A percentile compares a stretch with the other conserved stretches of the same genome.
Evolutionary conservation across 1,140 invertebrate genomes (phyloP).

Genomic region (Eurosta solidaginis): DNA sequence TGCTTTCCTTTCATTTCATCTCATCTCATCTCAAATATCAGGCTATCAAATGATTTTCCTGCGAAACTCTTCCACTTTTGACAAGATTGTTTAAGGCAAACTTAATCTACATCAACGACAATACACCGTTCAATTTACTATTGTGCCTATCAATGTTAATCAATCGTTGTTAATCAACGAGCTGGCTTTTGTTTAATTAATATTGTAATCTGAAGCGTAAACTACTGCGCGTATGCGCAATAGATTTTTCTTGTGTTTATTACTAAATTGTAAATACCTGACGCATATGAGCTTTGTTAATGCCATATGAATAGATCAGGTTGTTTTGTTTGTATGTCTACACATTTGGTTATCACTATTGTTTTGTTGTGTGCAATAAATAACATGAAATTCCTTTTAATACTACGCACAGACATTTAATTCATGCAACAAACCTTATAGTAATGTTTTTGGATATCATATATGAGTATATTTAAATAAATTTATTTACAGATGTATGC

Average conservation of each 20-base stretch:
- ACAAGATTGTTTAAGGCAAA: background rate
- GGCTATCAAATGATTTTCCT: background rate
- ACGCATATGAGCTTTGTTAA: background rate
- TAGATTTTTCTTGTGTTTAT: background rate
- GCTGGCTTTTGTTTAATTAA: background rate
- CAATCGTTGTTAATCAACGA: background rate
- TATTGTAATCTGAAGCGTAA: background rate
- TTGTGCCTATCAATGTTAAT: background rate
- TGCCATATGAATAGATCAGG: background rate
- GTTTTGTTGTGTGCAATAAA: background rate
- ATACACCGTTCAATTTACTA: background rate
- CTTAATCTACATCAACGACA: background rate
- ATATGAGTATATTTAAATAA: background rate
- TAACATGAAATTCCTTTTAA: constrained; percentile 20
- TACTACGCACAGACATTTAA: background rate
- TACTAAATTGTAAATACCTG: background rate
- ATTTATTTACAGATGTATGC: no score
- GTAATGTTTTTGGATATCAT: background rate
- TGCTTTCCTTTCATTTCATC: background rate
- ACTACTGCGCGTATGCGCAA: background rate
- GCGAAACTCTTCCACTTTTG: background rate
- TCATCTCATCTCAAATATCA: background rate
- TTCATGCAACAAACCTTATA: background rate
- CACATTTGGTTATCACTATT: background rate
- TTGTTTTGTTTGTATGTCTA: background rate